Evolutionary conservation across 2,797 vertebrate genomes (phyloP).

Genomic region (Sorex maritimensis): DNA sequence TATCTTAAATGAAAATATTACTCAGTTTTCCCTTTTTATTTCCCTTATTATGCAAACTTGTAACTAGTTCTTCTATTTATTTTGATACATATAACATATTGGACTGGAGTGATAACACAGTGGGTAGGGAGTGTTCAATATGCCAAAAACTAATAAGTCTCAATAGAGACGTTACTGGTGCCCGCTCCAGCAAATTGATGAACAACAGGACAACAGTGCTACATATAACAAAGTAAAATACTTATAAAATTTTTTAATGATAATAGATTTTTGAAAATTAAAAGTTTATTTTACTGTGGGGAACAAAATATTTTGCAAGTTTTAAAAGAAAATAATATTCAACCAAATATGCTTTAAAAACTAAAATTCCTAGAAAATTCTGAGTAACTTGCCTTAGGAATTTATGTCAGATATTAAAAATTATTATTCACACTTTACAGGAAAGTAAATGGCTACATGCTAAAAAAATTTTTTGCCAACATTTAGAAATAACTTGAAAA

Average conservation of each 20-base stretch:
- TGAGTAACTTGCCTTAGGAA: slow-evolving; percentile 53
- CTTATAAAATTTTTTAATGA: slow-evolving; percentile 12
- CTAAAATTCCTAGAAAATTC: slow-evolving; percentile 45
- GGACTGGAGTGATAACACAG: no score
- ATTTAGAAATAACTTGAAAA: slow-evolving; percentile 49
- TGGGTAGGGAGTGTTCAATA: no score
- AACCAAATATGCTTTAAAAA: slow-evolving; percentile 41
- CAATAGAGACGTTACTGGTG: no score
- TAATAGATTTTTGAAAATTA: slow-evolving; percentile 46
- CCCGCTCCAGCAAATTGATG: no score
- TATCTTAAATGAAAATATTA: slow-evolving; percentile 60
- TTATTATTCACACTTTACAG: slow-evolving; percentile 14
- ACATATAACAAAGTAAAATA: not conserved
- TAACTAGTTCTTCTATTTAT: no score
- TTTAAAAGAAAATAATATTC: slow-evolving; percentile 51
- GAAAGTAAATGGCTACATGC: slow-evolving; percentile 10
- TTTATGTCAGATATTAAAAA: slow-evolving; percentile 46
- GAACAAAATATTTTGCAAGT: slow-evolving; percentile 40
- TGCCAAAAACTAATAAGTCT: no score
- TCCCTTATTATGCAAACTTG: slow-evolving; percentile 4
- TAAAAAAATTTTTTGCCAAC: not conserved
- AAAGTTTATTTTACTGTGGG: slow-evolving; percentile 60
- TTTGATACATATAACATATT: no score
- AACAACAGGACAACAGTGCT: no score
- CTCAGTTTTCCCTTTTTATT: not conserved